Conservation (phyloP, 2,888 invertebrate species). For the Conus canariensis region DNA sequence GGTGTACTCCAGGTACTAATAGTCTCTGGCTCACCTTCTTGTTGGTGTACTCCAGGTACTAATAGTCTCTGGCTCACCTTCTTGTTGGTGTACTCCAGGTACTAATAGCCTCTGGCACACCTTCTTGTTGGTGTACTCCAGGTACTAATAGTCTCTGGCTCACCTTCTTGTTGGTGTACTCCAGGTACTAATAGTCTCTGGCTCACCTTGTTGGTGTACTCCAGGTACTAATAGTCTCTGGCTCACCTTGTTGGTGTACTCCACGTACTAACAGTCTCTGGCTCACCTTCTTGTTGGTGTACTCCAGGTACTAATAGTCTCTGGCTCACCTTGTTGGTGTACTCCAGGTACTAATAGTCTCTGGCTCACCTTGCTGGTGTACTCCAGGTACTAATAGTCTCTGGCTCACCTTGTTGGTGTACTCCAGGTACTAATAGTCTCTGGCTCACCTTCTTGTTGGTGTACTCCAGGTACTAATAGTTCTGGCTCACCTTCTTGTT, state of each 20-base stretch:
- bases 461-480: constrained; percentile 72
- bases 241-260: constrained; percentile 73
- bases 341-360: constrained; percentile 70
- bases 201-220: constrained; percentile 74
- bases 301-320: constrained; percentile 70
- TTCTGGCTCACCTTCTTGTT: constrained; percentile 69
- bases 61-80: constrained; percentile 62
- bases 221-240: constrained; percentile 65
- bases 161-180: constrained; percentile 76
- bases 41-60: constrained; percentile 76
- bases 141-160: constrained; percentile 57
- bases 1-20: constrained; percentile 73
- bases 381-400: constrained; percentile 70
- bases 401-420: constrained; percentile 71
- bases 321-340: constrained; percentile 71
- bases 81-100: constrained; percentile 75
- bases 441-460: constrained; percentile 72
- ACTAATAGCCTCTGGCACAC: constrained; percentile 61
- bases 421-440: constrained; percentile 70
- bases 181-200: constrained; percentile 65
- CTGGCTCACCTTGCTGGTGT: constrained; percentile 71
- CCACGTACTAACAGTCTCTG: constrained; percentile 65
- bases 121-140: constrained; percentile 76
- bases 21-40: constrained; percentile 65
- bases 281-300: constrained; percentile 74